Conservation (phyloP, 2,888 invertebrate species). For the Lasioglossum marginatum region DNA sequence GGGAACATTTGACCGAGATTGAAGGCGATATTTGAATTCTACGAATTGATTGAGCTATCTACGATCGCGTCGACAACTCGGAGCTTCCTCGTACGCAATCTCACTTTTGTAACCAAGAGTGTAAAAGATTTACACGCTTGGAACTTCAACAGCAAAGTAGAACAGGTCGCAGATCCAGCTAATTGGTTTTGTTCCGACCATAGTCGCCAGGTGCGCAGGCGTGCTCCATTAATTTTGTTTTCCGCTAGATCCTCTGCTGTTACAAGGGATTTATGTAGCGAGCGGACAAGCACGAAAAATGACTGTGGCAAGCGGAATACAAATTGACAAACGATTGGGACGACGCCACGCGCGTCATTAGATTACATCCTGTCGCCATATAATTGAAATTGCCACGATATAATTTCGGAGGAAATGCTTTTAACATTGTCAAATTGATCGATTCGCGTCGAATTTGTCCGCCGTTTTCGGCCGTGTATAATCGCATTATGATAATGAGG, state of each 20-base stretch:
- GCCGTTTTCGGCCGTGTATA: not conserved
- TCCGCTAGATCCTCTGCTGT: not conserved
- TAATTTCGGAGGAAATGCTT: not conserved
- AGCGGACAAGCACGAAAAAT: conserved; percentile 19
- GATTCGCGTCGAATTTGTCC: not conserved
- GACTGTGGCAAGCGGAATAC: not conserved
- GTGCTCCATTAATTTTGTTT: conserved; percentile 35
- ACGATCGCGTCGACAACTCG: not conserved
- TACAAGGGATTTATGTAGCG: not conserved
- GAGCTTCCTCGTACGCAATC: not conserved
- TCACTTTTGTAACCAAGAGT: not conserved
- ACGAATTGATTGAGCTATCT: not conserved
- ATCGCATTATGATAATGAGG: not conserved
- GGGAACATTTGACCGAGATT: not conserved
- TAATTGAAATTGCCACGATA: conserved; percentile 5
- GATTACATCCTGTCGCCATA: not conserved
- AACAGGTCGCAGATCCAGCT: not conserved
- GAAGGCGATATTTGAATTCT: not conserved
- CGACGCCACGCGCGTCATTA: conserved; percentile 2
- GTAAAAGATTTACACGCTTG: not conserved
- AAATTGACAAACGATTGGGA: conserved; percentile 1
- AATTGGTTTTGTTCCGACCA: not conserved
- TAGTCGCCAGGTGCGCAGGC: not conserved
- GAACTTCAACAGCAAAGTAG: not conserved
- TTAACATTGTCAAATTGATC: not conserved